These are phyloP conservation scores for Varecia variegata DNA, from an alignment of 2,797 vertebrate genomes.

Conservation along the genomic window DNA sequence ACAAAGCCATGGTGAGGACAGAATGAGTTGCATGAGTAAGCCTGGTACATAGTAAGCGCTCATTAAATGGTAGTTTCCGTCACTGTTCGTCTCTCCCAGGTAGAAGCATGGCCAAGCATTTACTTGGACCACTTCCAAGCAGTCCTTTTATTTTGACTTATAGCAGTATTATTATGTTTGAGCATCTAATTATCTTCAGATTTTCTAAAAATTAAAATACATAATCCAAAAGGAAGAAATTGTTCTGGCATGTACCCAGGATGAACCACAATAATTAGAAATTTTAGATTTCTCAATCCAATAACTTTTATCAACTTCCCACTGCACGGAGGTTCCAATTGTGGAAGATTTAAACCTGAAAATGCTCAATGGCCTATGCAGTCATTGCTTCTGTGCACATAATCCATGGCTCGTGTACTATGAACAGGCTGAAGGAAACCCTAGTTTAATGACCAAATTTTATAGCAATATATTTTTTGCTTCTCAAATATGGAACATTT, in stretches of 20 bases:
- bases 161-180: neutral
- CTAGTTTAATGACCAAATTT: conserved; percentile 24
- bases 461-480: conserved; percentile 10
- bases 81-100: neutral
- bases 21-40: neutral
- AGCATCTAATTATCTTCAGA: neutral
- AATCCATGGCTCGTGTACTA: neutral
- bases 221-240: neutral
- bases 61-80: neutral
- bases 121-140: neutral
- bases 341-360: conserved; percentile 38
- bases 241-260: neutral
- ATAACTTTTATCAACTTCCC: neutral
- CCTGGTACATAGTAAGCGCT: neutral
- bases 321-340: neutral
- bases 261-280: neutral
- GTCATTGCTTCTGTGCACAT: conserved; percentile 36
- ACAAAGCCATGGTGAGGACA: neutral
- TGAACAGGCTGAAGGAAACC: neutral
- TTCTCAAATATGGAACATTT: conserved; percentile 39
- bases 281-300: neutral
- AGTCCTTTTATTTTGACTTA: neutral
- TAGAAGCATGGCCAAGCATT: neutral
- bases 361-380: conserved; percentile 10
- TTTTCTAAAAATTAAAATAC: conserved; percentile 29